Evolutionary conservation across 1,140 invertebrate genomes (phyloP), one percentile per base, ranked within the genome.

Genomic region (Drosophila tropicalis): DNA sequence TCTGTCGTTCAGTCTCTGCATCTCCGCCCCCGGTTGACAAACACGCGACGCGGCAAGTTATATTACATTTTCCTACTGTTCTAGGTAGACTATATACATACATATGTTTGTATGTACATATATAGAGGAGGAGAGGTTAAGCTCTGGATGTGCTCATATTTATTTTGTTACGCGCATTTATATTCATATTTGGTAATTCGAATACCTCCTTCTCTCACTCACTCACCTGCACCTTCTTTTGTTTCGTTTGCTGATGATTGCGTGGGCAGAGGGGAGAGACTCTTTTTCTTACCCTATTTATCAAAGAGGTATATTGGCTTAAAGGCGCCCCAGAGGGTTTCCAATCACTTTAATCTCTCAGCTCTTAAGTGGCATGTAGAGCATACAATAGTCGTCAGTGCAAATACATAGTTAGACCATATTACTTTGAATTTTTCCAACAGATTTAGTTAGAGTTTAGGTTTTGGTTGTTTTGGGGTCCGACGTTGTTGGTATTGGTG

Each of bases 41-140:
- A 75, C 62, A 63, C 56, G 25, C 58, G 12, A 41, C 44, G 54
- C 22, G 32, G 29, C 29, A 25, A 75, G 63, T 79, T 76, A 77
- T 87, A 86, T 77, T 77, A 84, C 80, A 89, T 84, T 80, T 80
- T 84, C 70, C 80, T 80, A 87, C 84, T 77, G 83, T 72, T 87
- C 54, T 63, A 72, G 19, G 32, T 32, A 65, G 44, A 17, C 44
- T 47, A 47, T 19, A 47, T 47, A 19, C 0, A 47, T 3, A 32
- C 7, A 40, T 25, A 44, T 19, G 22, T 4, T 36, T 57, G 22
- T 61, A 25, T 4, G 17, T 19, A 47, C 13, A 15, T 1, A 17
- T 25, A n/a, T 22, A 19, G 22, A n/a, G 17, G 39, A 22, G 36
- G 17, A 41, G 22, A 32, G 61, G 36, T 58, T 32, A 69, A 77